These are phyloP conservation scores for Oryctes rhinoceros DNA, from an alignment of 1,140 invertebrate genomes.

Conservation along the genomic window DNA sequence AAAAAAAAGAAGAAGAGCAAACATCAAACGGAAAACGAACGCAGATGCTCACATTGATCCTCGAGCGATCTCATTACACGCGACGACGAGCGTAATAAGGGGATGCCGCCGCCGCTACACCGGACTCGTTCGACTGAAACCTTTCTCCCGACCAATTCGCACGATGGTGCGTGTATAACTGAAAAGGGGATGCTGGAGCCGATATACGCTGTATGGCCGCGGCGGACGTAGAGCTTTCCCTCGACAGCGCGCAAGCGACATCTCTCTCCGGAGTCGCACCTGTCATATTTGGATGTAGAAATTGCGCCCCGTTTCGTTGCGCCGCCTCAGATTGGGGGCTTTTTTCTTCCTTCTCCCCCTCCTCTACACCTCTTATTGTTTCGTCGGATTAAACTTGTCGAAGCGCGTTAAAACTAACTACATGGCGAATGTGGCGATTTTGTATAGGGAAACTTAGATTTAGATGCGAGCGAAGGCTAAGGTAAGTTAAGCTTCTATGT, in stretches of 20 bases:
- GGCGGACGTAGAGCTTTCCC: conserved; percentile 8
- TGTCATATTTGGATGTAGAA: conserved; percentile 21
- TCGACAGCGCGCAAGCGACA: conserved; percentile 11
- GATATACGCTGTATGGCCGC: neutral
- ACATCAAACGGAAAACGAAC: neutral
- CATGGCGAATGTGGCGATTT: neutral
- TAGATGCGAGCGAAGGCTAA: too few species aligned
- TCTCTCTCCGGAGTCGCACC: conserved; percentile 22
- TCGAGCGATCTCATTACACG: neutral
- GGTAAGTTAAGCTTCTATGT: too few species aligned
- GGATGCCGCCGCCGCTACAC: neutral
- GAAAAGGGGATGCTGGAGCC: conserved; percentile 19
- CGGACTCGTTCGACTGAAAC: neutral
- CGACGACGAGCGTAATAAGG: neutral
- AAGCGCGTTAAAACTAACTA: conserved; percentile 11
- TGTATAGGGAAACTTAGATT: too few species aligned
- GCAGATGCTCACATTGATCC: neutral
- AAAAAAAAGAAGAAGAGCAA: neutral
- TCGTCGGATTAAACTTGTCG: conserved; percentile 27
- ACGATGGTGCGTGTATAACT: conserved; percentile 29
- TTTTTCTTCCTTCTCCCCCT: neutral
- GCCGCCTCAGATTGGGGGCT: neutral
- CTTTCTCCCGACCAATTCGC: conserved; percentile 15
- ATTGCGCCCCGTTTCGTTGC: neutral
- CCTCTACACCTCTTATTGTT: neutral